Evolutionary conservation across 2,797 vertebrate genomes (phyloP).

Genomic region (Denticeps clupeoides): DNA sequence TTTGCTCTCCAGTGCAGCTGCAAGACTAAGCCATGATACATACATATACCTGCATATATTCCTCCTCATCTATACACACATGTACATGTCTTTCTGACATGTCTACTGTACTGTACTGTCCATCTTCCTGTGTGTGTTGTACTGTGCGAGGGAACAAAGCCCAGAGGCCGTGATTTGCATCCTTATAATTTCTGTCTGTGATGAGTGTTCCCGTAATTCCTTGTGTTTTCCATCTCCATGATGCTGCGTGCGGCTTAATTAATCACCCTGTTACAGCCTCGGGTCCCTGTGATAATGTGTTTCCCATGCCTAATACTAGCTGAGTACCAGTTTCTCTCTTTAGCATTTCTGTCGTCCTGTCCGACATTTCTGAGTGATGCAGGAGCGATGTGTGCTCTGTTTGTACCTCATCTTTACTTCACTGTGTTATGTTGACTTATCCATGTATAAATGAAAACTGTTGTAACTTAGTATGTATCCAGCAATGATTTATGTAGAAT

Average conservation of each 20-base stretch:
- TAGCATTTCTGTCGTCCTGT: conserved; percentile 23
- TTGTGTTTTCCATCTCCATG: conserved; percentile 25
- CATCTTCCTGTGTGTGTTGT: no score
- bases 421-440: conserved; percentile 33
- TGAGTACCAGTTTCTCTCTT: conserved; percentile 6
- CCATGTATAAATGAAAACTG: conserved; percentile 35
- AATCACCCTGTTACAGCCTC: conserved; percentile 28
- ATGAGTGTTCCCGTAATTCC: conserved; percentile 21
- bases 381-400: conserved; percentile 26
- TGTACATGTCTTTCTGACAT: no score
- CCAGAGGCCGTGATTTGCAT: no score
- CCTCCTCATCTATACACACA: no score
- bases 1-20: no score
- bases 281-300: conserved; percentile 26
- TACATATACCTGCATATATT: no score
- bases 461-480: conserved; percentile 38
- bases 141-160: no score
- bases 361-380: conserved; percentile 20
- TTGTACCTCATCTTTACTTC: conserved; percentile 34
- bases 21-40: no score
- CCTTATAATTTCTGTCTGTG: conserved; percentile 21
- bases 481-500: conserved; percentile 39
- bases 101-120: no score
- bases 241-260: conserved; percentile 22
- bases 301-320: conserved; percentile 17